phyloP scores from a whole-genome alignment of 2,888 invertebrate species.

The Rhagophthalmus giganteus region DNA sequence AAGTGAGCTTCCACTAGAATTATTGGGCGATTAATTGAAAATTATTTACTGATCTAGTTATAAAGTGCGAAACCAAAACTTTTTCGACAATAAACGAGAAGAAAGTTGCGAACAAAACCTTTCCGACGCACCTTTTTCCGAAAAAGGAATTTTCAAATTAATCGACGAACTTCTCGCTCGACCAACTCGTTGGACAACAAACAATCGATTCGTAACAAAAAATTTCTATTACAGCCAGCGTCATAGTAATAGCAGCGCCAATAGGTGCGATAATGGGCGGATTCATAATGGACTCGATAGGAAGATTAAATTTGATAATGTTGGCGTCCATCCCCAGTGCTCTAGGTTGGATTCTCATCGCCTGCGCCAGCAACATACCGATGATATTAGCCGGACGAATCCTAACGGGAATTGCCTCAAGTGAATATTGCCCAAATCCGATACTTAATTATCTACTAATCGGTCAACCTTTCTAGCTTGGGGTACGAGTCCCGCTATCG shows the following conservation, averaged over 20 bases:
- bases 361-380: slow-evolving; percentile 57
- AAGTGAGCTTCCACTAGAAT: no score
- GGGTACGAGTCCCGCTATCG: slow-evolving; percentile 64
- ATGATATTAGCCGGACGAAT: slow-evolving; percentile 60
- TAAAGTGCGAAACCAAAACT: no score
- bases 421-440: slow-evolving; percentile 46
- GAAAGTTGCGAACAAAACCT: no score
- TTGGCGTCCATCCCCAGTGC: slow-evolving; percentile 60
- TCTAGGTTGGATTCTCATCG: slow-evolving; percentile 62
- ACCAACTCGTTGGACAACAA: no score
- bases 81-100: no score
- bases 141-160: not conserved
- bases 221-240: slow-evolving; percentile 56
- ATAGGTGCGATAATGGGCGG: slow-evolving; percentile 60
- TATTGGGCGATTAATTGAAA: no score
- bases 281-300: slow-evolving; percentile 60
- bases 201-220: no score
- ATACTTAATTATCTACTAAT: no score
- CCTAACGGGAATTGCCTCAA: slow-evolving; percentile 60
- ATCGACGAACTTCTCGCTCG: no score
- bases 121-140: no score
- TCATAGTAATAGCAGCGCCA: slow-evolving; percentile 61
- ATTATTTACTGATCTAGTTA: no score
- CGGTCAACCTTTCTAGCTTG: slow-evolving; percentile 51
- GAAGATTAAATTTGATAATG: slow-evolving; percentile 61